Conservation (phyloP, 2,797 vertebrate genomes). For the Pseudotriccus pelzelni region DNA sequence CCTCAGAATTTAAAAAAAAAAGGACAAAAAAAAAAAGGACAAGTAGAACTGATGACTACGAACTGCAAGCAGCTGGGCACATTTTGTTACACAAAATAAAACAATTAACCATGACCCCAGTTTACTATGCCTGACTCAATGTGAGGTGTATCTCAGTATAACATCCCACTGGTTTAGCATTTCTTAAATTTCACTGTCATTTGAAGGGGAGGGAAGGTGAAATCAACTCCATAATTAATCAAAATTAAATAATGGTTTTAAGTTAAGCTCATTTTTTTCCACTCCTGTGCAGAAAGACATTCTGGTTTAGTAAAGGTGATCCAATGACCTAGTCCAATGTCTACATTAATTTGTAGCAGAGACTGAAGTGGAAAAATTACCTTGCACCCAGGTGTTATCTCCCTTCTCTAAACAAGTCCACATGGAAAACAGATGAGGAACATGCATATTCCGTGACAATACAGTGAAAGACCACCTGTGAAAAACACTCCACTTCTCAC, state of each 20-base stretch:
- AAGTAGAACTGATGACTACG: not conserved
- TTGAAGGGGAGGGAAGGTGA: not conserved
- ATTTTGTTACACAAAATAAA: not conserved
- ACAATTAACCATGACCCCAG: not conserved
- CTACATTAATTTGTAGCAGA: not conserved
- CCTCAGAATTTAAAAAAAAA: no score
- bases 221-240: not conserved
- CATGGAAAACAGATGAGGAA: not conserved
- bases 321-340: not conserved
- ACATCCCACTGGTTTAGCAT: not conserved
- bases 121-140: not conserved
- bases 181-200: not conserved
- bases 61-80: not conserved
- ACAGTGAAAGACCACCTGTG: not conserved
- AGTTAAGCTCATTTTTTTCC: not conserved
- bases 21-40: not conserved
- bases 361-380: not conserved
- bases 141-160: not conserved
- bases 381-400: not conserved
- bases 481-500: not conserved
- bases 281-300: not conserved
- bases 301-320: not conserved
- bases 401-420: not conserved
- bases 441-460: not conserved
- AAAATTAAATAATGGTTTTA: constrained; percentile 1